Evolutionary conservation across 1,140 invertebrate genomes (phyloP), one percentile per base, ranked within the genome.

Genomic region (Drosophila teissieri): DNA sequence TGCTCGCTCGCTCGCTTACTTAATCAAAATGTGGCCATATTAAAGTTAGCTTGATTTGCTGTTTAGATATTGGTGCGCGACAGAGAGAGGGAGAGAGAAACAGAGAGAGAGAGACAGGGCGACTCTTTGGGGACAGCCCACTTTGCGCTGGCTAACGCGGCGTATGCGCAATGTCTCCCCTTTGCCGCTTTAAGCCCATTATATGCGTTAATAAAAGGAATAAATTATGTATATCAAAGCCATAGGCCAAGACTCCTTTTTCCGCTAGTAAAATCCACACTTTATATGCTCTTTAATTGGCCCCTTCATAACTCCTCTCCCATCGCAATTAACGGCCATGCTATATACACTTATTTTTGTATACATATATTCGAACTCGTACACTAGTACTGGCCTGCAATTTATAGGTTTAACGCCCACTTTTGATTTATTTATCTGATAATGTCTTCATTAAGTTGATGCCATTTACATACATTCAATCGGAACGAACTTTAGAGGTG

Each of bases 21-120:
- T 90, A 84, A 89, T 89, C 84, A 73, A 81, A 81, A 74, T 84
- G 85, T 80, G 64, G 84, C 85, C 85, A 90, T 90, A 85, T 90
- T 90, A 79, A 90, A 89, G 84, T 88, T 83, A 67, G 64, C 78
- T 90, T 85, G 83, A 85, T 86, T 81, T 90, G 72, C 72, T 81
- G 86, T 90, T 82, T 85, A 89, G 85, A 89, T 89, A 90, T 73
- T 60, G 46, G 52, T 51, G 36, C 5, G 37, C 54, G 39, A 64
- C 14, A 24, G 37, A 4, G 54, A 34, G 12, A 46, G 58, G 34
- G 39, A 39, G 36, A 46, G 10, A 51, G 22, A 44, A 46, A 22
- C 2, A 45, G 17, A 46, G 31, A 45, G 17, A 46, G 31, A 60
- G 57, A 49, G 24, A 40, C 19, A 10, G 64, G 27, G 44, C 53